Base-by-base conservation (phyloP, 2,113 vertebrate genomes). In the Daboia siamensis region DNA sequence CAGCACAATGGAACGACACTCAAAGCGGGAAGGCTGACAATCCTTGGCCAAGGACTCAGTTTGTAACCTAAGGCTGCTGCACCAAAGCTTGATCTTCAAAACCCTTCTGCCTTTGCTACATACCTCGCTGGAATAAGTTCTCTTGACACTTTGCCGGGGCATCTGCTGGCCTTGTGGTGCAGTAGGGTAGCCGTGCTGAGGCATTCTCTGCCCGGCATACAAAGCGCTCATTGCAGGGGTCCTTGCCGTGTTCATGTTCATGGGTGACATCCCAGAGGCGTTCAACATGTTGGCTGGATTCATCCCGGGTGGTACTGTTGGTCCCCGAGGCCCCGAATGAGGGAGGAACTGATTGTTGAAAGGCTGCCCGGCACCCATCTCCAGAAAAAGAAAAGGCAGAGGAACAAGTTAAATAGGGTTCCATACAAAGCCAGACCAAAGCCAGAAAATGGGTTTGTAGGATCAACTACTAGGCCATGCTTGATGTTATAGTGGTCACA, bases 271-370 rank as follows among this genome's bases (percentile, higher is more conserved):
- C 20, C 98, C 97, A 0, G 97, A 95, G 1, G 97, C 96, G 20
- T 96, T 96, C 95, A 98, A 95, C 87, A 98, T 95, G 85, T 96
- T 93, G 2, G 96, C 95, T 0, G 97, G 94, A 91, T 93, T 98
- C 96, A 98, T 96, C 92, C 95, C 93, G 0, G 94, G 9, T 3
- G 97, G 96, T 5, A 96, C 94, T 0, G 96, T 96, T 3, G 98
- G 98, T 20, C 98, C 98, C 0, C 99, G 98, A 48, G 99, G 98
- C 2, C 98, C 98, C 0, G 98, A 95, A 20, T 99, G 99, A 57
- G 98, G 98, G 94, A 99, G 94, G 97, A 99, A 99, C 96, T 99
- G 99, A 95, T 97, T 98, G 96, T 97, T 97, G 94, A 99, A 99
- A 51, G 99, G 97, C 95, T 99, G 98, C 57, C 98, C 98, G 0